phyloP scores from a whole-genome alignment of 2,113 vertebrate species.

The Indri indri region DNA sequence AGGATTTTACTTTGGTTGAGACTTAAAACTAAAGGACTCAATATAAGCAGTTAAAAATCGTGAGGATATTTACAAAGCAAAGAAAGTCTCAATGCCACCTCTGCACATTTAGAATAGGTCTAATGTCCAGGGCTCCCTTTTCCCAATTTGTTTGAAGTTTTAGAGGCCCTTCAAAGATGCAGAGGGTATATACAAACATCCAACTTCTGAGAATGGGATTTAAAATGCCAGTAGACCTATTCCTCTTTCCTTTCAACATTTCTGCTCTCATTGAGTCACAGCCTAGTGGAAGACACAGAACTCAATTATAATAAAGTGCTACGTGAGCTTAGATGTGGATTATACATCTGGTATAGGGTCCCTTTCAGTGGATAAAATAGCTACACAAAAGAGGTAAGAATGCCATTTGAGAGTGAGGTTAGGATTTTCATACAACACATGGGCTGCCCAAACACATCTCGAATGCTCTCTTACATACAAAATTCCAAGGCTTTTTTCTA shows the following conservation, averaged over 20 bases:
- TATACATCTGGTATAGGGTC: not conserved
- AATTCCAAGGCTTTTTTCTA: not conserved
- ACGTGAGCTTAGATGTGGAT: not conserved
- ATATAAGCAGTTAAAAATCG: not conserved
- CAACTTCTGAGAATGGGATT: not conserved
- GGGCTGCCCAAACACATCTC: not conserved
- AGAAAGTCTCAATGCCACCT: not conserved
- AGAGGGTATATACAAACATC: not conserved
- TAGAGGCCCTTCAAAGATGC: not conserved
- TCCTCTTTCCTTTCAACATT: not conserved
- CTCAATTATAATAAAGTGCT: not conserved
- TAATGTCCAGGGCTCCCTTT: not conserved
- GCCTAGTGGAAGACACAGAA: not conserved
- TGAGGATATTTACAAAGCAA: not conserved
- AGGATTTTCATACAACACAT: not conserved
- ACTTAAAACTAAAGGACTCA: not conserved
- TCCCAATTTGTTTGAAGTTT: not conserved
- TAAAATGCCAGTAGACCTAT: not conserved
- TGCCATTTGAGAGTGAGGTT: not conserved
- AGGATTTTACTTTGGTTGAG: not conserved
- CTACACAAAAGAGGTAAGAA: not conserved
- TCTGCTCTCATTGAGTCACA: not conserved
- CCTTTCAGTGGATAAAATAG: not conserved
- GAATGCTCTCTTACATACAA: not conserved
- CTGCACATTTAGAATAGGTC: not conserved